phyloP scores from a whole-genome alignment of 2,888 invertebrate species.

The Tanytarsus gracilentus region DNA sequence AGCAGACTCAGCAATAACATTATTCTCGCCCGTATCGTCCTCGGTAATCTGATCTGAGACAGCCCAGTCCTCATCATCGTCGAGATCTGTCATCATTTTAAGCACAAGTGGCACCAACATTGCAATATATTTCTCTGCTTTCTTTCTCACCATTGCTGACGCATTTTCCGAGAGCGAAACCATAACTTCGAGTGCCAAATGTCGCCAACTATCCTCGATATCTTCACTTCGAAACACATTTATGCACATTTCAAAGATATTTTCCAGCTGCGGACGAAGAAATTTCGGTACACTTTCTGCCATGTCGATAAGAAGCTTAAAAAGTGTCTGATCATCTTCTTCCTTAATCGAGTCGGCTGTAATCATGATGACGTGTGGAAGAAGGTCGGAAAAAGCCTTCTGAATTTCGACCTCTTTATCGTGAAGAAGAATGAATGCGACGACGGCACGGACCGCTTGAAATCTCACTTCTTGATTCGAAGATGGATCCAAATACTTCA shows the following conservation, averaged over 20 bases:
- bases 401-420: conserved; percentile 87
- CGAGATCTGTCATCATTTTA: conserved; percentile 90
- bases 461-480: conserved; percentile 64
- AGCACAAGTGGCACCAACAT: conserved; percentile 74
- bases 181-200: conserved; percentile 80
- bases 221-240: conserved; percentile 66
- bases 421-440: conserved; percentile 83
- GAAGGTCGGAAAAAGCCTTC: conserved; percentile 77
- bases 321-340: conserved; percentile 78
- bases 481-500: conserved; percentile 67
- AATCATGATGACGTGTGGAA: conserved; percentile 68
- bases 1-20: conserved; percentile 92
- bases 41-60: conserved; percentile 78
- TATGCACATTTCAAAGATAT: conserved; percentile 80
- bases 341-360: conserved; percentile 69
- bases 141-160: conserved; percentile 92
- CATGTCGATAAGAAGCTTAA: conserved; percentile 89
- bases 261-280: conserved; percentile 74
- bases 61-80: conserved; percentile 86
- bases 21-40: conserved; percentile 90
- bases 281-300: conserved; percentile 91
- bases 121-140: conserved; percentile 73
- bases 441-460: conserved; percentile 75
- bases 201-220: conserved; percentile 73
- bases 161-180: conserved; percentile 81